Base-by-base conservation (phyloP, 2,797 vertebrate species). In the Amniataba percoides region DNA sequence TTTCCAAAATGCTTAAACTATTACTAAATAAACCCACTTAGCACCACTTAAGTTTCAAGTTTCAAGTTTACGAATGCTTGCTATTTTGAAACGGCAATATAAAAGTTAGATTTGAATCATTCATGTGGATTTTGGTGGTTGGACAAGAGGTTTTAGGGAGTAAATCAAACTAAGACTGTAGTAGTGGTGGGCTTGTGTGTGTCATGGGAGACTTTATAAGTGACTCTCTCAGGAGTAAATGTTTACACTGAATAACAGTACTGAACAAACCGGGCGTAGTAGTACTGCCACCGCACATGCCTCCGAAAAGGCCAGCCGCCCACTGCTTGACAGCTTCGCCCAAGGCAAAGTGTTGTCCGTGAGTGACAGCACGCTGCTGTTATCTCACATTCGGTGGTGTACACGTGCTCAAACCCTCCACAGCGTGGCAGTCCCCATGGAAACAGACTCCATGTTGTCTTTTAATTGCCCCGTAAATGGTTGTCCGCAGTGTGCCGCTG, bases 391-490 rank as follows among this genome's bases (percentile, higher is more conserved):
- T 65, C 58, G 12, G 23, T 58, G 2, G 19, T 5, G 2, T 19
- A 66, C 68, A 70, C 58, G 31, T 34, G 56, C 62, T 72, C 10
- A 42, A 55, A 48, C 45, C 12, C 52, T 68, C 21, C 69, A 19
- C 46, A 63, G 62, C 63, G 62, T 36, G 12, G 46, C 34, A 0
- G 60, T 88, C 80, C 76, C 81, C 75, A 81, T 88, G 87, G 84
- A 76, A 88, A 87, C 81, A 16, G 48, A 70, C n/a, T 1, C 55
- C 31, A 45, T 64, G 60, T 36, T 58, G 53, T 67, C 46, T 81
- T 83, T 79, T 87, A 91, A 88, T 88, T 83, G 76, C 49, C 39
- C 62, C 51, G 6, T 61, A 79, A 86, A 84, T 56, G 53, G 48
- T 58, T 43, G 40, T 74, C 82, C 74, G 18, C 58, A 52, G 80